Evolutionary conservation across 2,797 vertebrate species (phyloP), one percentile per base, ranked within the genome.

Genomic region (Artibeus lituratus): DNA sequence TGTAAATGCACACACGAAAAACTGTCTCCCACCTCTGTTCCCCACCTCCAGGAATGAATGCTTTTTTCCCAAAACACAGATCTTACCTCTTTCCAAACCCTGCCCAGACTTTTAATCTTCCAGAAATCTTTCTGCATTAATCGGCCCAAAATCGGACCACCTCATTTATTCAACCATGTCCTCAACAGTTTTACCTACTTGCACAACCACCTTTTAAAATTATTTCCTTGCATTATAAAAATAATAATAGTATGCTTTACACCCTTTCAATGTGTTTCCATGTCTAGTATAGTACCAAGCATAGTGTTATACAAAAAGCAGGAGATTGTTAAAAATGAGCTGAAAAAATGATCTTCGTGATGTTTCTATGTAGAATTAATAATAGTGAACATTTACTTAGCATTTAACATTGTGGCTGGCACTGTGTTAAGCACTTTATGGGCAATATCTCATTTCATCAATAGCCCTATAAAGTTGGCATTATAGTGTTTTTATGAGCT

Each of bases 221-320:
- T 67, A 53, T 42, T 70, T 51, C 39, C 86, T 92, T 87, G 35
- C 24, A 57, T 84, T 59, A 65, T 72, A 65, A 94, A 88, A 96
- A 67, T 87, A 84, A 67, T 87, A 80, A 62, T 26, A 87, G 37
- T 62, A 57, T 65, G 26, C 72, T 84, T 84, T 81, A 32, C 11
- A 47, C 26, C 9, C 24, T 83, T 92, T 39, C 57, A 47, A 6
- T 57, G 59, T 18, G 29, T 70, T 83, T 92, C 44, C 5, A 29
- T 39, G 72, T 59, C 53, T 89, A n/a, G 76, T 88, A 57, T 11
- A 90, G 18, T 26, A 87, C 22, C 65, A 76, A 82, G 10, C 39
- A 44, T 24, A 83, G 89, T 22, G 3, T 59, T 55, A 67, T 26
- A 24, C 67, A 80, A 87, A 92, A 92, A 88, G 2, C 21, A 88